These are phyloP conservation scores for Harlomillsia oculata DNA, from an alignment of 1,140 invertebrate species.

Conservation along the genomic window DNA sequence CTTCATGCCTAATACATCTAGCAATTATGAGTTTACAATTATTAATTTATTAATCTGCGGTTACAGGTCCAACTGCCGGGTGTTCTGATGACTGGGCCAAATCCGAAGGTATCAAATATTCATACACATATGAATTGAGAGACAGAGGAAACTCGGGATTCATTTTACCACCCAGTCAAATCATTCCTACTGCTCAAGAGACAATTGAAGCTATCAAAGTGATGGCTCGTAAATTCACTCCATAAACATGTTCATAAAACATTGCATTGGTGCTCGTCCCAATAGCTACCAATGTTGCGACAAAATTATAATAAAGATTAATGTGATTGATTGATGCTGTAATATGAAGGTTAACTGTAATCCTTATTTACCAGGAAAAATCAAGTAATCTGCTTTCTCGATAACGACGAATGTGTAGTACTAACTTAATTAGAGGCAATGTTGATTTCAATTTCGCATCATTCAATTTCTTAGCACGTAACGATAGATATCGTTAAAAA, in stretches of 20 bases:
- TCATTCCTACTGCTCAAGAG: constrained; percentile 27
- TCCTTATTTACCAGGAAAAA: no score
- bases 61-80: constrained; percentile 13
- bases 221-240: not conserved
- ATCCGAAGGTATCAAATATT: constrained; percentile 68
- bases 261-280: not conserved
- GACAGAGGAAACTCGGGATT: constrained; percentile 49
- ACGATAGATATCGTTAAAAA: no score
- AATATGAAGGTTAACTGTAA: no score
- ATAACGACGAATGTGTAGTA: no score
- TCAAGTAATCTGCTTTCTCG: no score
- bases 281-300: no score
- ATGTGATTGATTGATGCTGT: no score
- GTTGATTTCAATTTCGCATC: no score
- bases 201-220: constrained; percentile 9
- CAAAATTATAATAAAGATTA: no score
- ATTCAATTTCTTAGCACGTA: no score
- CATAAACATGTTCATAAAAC: not conserved
- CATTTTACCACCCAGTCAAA: constrained; percentile 45
- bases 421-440: no score
- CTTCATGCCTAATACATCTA: not conserved
- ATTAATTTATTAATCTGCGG: not conserved
- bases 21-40: not conserved
- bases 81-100: constrained; percentile 8
- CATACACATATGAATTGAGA: constrained; percentile 45